These are phyloP conservation scores for Merluccius polli DNA, from an alignment of 2,797 vertebrate species.

Conservation along the genomic window DNA sequence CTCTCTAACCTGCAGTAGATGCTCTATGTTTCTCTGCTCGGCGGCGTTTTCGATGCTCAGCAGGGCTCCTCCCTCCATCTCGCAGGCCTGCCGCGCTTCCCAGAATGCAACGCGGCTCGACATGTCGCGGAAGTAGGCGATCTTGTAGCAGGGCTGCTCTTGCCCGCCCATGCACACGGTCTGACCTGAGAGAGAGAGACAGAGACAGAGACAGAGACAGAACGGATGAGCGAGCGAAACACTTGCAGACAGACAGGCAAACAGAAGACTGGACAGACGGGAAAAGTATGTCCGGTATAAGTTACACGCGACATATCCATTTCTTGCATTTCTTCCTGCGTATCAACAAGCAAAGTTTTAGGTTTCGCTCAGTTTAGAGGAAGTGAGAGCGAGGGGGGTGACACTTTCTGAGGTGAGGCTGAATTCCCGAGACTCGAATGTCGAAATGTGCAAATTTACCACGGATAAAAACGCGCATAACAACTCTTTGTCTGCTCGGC, in stretches of 20 bases:
- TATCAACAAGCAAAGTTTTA: not conserved
- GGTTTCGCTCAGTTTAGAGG: not conserved
- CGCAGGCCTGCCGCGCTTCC: slow-evolving; percentile 84
- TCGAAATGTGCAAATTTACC: too few species aligned
- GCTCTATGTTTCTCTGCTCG: slow-evolving; percentile 87
- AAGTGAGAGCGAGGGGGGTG: too few species aligned
- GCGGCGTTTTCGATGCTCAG: slow-evolving; percentile 80
- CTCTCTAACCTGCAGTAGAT: slow-evolving; percentile 66
- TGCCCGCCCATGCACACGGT: slow-evolving; percentile 80
- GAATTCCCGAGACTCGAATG: too few species aligned
- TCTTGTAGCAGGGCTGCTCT: slow-evolving; percentile 85
- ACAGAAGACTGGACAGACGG: not conserved
- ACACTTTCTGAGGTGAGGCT: not conserved
- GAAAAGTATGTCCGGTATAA: not conserved
- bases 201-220: not conserved
- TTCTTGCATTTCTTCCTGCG: not conserved
- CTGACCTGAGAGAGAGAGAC: slow-evolving; percentile 74
- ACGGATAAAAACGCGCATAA: not conserved
- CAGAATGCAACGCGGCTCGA: slow-evolving; percentile 86
- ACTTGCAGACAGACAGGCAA: not conserved
- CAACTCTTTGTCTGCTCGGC: not conserved
- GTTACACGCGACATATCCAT: not conserved
- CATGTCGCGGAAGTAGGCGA: slow-evolving; percentile 91
- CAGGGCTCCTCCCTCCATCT: slow-evolving; percentile 81
- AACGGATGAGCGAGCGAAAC: not conserved